phyloP scores from a whole-genome alignment of 2,797 vertebrate genomes.

The Malurus splendens region DNA sequence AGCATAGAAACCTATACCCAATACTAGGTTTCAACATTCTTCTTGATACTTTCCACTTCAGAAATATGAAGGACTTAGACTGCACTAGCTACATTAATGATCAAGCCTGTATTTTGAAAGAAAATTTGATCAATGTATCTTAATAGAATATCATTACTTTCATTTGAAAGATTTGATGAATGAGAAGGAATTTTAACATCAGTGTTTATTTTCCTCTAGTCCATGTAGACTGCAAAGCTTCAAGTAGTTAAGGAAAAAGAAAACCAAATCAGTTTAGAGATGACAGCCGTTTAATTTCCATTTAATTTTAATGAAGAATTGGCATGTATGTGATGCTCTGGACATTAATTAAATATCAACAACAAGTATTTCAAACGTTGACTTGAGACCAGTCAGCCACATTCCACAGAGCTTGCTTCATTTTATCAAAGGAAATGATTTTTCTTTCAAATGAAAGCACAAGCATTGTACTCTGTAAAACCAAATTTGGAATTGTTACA shows the following conservation, averaged over 20 bases:
- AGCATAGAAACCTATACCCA: not conserved
- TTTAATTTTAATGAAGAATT: not conserved
- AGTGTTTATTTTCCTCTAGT: not conserved
- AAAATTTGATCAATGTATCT: not conserved
- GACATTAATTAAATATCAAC: not conserved
- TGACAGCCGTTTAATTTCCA: not conserved
- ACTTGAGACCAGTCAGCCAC: not conserved
- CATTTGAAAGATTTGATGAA: not conserved
- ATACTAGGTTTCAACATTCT: not conserved
- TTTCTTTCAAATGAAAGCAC: not conserved
- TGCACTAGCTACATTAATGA: not conserved
- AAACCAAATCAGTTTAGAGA: not conserved
- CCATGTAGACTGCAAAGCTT: not conserved
- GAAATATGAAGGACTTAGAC: not conserved
- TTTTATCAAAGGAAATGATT: not conserved
- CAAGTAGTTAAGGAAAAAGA: not conserved
- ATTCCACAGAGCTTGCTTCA: not conserved
- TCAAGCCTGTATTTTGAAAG: not conserved
- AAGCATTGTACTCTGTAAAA: not conserved
- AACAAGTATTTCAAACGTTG: not conserved
- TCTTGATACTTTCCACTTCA: not conserved
- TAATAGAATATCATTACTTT: not conserved
- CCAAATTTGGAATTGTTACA: not conserved
- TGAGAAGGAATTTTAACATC: not conserved
- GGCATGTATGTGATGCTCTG: not conserved